phyloP scores from a whole-genome alignment of 2,797 vertebrate genomes.

The Psittacula echo region DNA sequence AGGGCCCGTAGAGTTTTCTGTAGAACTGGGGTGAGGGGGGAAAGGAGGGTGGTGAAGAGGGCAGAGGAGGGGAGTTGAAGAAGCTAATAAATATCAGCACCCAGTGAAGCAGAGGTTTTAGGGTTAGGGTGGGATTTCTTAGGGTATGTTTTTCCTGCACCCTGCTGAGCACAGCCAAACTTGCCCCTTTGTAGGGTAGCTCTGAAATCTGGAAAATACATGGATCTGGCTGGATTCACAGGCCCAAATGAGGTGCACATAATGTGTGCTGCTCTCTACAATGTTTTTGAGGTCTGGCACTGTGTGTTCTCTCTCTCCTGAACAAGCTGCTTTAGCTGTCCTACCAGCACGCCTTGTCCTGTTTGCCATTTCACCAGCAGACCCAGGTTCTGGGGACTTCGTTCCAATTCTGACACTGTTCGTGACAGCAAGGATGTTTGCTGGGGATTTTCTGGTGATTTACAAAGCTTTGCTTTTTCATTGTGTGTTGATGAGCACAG shows the following conservation, averaged over 20 bases:
- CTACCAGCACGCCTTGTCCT: background rate
- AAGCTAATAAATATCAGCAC: background rate
- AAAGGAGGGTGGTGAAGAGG: background rate
- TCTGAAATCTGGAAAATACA: background rate
- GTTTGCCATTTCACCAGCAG: background rate
- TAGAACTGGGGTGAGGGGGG: background rate
- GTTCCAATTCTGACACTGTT: background rate
- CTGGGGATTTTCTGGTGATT: background rate
- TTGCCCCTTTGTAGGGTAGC: background rate
- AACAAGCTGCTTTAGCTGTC: background rate
- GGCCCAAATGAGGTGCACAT: background rate
- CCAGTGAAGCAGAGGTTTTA: background rate
- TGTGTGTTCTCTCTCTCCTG: background rate
- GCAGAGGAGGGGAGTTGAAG: background rate
- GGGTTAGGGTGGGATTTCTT: background rate
- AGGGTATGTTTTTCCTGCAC: background rate
- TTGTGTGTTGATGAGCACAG: background rate
- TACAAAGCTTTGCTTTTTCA: background rate
- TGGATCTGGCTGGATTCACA: background rate
- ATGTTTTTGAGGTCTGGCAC: fast-evolving
- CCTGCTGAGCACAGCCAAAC: background rate
- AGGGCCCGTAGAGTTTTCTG: background rate
- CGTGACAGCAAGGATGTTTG: background rate
- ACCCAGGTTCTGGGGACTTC: background rate
- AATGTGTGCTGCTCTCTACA: background rate